Base-by-base conservation (phyloP, 1,140 invertebrate species). In the Batillaria attramentaria region DNA sequence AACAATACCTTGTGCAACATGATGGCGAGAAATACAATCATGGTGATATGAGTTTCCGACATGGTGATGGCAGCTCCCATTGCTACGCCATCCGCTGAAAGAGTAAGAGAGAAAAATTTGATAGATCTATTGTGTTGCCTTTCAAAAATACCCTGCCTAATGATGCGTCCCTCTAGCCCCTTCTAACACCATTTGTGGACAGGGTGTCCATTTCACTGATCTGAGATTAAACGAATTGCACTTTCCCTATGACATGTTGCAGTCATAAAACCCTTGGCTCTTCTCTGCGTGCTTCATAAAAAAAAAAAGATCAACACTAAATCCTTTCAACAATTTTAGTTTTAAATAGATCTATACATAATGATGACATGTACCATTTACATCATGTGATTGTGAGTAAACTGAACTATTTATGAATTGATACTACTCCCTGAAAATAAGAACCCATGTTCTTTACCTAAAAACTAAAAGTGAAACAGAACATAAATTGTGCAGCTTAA, bases 1-100 rank as follows among this genome's bases (percentile, higher is more conserved):
- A 35, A 65, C 5, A 68, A 82, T 90, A 95, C 95, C 92, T 99
- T 99, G 88, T 99, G 98, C 24, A 99, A 92, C 97, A 99, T 99
- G 81, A 99, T 99, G 37, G 98, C 98, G 41, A 93, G 79, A 90
- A 99, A 99, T 31, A 99, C 97, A 82, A 99, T 98, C 85, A 98
- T 94, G 92, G 99, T 98, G 4, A 99, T 96, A 87, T 99, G 97
- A 31, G 96, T 94, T 87, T 99, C 97, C 6, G 96, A 95, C 0
- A 97, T 97, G 0, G 96, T 97, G 0, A 97, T 97, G 1, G 98
- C 98, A 35, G 97, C 98, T 66, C 98, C 98, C 20, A 99, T 91
- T 3, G 98, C 98, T 50, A 99, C 94, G 37, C 98, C 98, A 93
- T 99, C 98, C 83, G 98, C 98, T 94, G 90, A 8, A 91, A 87